Percentiles rank a stretch among this genome's conserved stretches.
phyloP scores from a whole-genome alignment of 2,113 vertebrate genomes.

The Vireo altiloquus region DNA sequence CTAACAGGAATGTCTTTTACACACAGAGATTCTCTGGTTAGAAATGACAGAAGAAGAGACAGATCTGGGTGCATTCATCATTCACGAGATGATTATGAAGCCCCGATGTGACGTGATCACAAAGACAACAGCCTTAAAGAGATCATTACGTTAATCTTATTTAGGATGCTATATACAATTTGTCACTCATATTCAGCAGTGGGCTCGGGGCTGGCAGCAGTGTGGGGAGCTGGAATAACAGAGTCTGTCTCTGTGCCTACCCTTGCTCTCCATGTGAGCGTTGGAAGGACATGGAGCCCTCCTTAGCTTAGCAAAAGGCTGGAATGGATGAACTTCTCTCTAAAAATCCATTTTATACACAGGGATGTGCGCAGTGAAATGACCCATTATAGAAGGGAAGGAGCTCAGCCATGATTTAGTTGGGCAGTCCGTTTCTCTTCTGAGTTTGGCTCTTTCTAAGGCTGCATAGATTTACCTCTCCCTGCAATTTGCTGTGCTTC shows the following conservation, averaged over 20 bases:
- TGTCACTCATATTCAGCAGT: background rate
- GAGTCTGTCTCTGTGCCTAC: background rate
- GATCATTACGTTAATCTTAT: constrained; percentile 42
- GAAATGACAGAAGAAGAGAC: constrained; percentile 30
- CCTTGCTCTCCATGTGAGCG: rapidly evolving
- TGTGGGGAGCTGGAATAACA: background rate
- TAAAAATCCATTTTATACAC: background rate
- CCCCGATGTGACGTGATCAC: background rate
- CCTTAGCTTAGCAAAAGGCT: background rate
- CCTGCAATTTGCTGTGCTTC: background rate
- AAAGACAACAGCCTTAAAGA: constrained; percentile 54
- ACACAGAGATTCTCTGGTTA: background rate
- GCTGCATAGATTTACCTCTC: constrained; percentile 2
- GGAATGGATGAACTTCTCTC: background rate
- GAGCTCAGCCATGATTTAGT: background rate
- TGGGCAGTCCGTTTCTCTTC: background rate
- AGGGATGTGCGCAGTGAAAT: background rate
- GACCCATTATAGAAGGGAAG: background rate
- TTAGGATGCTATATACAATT: constrained; percentile 1
- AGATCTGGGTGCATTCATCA: constrained; percentile 47
- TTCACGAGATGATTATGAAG: background rate
- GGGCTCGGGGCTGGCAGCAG: background rate
- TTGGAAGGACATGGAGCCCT: background rate
- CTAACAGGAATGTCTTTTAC: constrained; percentile 16
- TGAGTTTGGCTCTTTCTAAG: background rate